These are phyloP conservation scores for Drosophila lini DNA, from an alignment of 1,140 invertebrate species.

Conservation along the genomic window DNA sequence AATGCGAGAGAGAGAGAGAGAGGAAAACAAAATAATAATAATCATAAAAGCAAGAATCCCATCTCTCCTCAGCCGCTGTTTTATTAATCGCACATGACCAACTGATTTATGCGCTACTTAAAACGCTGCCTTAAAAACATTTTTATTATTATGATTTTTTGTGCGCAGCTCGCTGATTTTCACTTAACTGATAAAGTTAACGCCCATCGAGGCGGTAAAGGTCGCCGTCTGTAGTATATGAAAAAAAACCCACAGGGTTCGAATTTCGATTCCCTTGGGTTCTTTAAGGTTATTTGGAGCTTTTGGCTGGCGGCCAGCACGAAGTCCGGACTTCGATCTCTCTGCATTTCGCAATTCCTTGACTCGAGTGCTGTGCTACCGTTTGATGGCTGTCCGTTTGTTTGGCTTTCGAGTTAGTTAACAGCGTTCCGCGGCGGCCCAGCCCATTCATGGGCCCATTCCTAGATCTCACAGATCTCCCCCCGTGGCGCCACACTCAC, in stretches of 20 bases:
- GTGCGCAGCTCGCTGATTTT: constrained; percentile 64
- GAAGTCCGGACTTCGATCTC: constrained; percentile 10
- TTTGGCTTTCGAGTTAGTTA: constrained; percentile 79
- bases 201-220: constrained; percentile 44
- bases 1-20: constrained; percentile 44
- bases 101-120: constrained; percentile 77
- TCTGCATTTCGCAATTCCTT: constrained; percentile 51
- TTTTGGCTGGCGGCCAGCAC: constrained; percentile 35
- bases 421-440: constrained; percentile 22
- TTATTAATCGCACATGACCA: constrained; percentile 82
- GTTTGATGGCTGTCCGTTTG: constrained; percentile 80
- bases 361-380: constrained; percentile 70
- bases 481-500: constrained; percentile 29
- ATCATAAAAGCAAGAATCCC: constrained; percentile 39
- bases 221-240: constrained; percentile 11
- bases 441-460: constrained; percentile 20
- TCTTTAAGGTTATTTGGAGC: constrained; percentile 20
- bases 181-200: constrained; percentile 77
- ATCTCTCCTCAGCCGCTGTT: constrained; percentile 42
- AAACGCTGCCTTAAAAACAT: constrained; percentile 77
- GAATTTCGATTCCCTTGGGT: constrained; percentile 9
- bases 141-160: constrained; percentile 79
- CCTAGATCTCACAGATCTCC: constrained; percentile 25
- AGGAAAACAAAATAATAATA: constrained; percentile 29
- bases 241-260: background rate